phyloP scores from a whole-genome alignment of 2,888 invertebrate genomes.

The Torymus texanus region DNA sequence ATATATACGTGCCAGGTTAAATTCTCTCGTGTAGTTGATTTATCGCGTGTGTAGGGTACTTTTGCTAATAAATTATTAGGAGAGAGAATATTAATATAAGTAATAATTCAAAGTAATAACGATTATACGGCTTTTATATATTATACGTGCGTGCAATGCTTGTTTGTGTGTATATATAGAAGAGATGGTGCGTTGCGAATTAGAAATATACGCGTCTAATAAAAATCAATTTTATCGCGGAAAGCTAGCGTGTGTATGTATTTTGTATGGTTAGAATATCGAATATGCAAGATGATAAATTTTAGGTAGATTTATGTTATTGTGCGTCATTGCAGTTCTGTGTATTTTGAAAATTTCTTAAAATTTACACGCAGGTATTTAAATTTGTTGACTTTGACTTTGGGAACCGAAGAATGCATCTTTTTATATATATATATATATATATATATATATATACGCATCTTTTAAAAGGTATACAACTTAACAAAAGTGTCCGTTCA shows the following conservation, averaged over 20 bases:
- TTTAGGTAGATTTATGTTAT: constrained; percentile 23
- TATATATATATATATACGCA: no score
- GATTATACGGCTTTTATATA: not conserved
- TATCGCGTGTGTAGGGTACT: constrained; percentile 33
- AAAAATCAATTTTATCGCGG: constrained; percentile 33
- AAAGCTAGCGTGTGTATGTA: not conserved
- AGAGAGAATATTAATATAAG: constrained; percentile 42
- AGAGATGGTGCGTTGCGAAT: not conserved
- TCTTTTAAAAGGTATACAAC: no score
- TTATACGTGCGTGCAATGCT: no score
- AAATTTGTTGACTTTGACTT: not conserved
- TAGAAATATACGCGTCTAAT: constrained; percentile 10
- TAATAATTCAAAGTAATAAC: constrained; percentile 34
- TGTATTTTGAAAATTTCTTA: constrained; percentile 22
- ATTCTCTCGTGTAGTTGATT: constrained; percentile 33
- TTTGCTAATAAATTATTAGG: constrained; percentile 44
- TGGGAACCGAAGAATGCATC: no score
- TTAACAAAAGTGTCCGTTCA: no score
- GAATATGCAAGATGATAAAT: constrained; percentile 33
- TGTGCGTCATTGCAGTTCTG: not conserved
- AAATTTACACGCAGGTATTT: constrained; percentile 5
- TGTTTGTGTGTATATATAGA: no score
- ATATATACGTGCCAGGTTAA: not conserved
- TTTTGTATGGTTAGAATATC: not conserved
- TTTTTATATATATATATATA: no score